Conservation (phyloP, 2,888 invertebrate genomes). For the Dryobotodes eremita region DNA sequence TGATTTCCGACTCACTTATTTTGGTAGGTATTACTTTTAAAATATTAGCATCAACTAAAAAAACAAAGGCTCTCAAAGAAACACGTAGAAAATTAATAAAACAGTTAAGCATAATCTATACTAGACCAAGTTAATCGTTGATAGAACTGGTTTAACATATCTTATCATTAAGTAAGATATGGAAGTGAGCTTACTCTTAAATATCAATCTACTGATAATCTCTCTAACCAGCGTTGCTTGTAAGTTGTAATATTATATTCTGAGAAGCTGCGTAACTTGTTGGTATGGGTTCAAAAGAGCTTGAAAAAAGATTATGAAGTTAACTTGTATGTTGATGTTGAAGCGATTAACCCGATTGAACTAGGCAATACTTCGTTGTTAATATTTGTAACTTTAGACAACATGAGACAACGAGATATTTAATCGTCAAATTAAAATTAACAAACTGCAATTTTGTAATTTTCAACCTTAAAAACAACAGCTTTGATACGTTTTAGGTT, state of each 20-base stretch:
- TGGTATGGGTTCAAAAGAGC: background rate
- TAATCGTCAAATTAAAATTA: too few species aligned
- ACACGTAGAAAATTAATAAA: slow-evolving; percentile 7
- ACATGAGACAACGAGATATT: too few species aligned
- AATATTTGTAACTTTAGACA: too few species aligned
- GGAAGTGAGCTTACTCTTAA: slow-evolving; percentile 44
- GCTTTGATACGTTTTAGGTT: too few species aligned
- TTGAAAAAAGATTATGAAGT: slow-evolving; percentile 19
- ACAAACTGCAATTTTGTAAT: too few species aligned
- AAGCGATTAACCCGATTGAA: slow-evolving; percentile 8
- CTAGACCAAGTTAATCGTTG: slow-evolving; percentile 8
- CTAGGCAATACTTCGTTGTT: background rate
- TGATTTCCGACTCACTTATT: background rate
- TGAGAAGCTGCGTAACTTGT: slow-evolving; percentile 30
- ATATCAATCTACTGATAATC: slow-evolving; percentile 44
- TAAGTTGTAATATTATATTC: slow-evolving; percentile 10
- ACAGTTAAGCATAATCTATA: slow-evolving; percentile 4
- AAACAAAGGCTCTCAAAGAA: background rate
- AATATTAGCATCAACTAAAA: too few species aligned
- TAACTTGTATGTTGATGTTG: background rate
- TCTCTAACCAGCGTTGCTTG: slow-evolving; percentile 2
- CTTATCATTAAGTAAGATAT: slow-evolving; percentile 48
- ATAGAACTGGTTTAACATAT: slow-evolving; percentile 36
- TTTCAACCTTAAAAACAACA: too few species aligned
- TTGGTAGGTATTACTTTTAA: too few species aligned